Evolutionary conservation across 2,888 invertebrate species (phyloP), one percentile per base, ranked within the genome.

Genomic region (Caenorhabditis sp.): DNA sequence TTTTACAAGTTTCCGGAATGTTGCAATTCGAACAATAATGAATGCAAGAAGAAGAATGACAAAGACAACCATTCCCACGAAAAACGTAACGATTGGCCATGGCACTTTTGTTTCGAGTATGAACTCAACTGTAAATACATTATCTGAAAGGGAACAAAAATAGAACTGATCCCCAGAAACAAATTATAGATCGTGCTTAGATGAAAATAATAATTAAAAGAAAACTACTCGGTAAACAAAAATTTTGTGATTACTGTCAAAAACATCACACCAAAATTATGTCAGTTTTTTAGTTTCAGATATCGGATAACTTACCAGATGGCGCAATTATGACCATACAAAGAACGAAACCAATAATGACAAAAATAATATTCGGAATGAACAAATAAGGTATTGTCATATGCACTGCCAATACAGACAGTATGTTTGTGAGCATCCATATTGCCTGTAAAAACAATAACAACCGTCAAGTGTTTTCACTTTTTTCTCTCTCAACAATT

Each of bases 281-380:
- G n/a, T n/a, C n/a, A n/a, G n/a, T n/a, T n/a, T n/a, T n/a, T n/a
- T n/a, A n/a, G n/a, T n/a, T n/a, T n/a, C n/a, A 8, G 2, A 23
- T 21, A 21, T 3, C n/a, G 21, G 5, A 50, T 12, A 50, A 21
- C 51, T 21, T 12, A 51, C 51, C 51, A 21, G 51, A 51, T 21
- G 51, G 51, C 12, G 10, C 51, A 21, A 51, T 19, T 2, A 51
- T 51, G 21, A 51, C 21, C 21, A 51, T 8, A 10, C 23, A 51
- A 19, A 23, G 3, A 51, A 51, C 23, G 21, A 51, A 51, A 23
- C 51, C 21, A 51, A 51, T 23, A n/a, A 51, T 23, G 5, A 51
- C 51, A 23, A 51, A 17, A 51, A 51, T 23, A 51, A 51, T 51
- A 21, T 51, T 51, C 21, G 51, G 51, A 51, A 51, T 51, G 51